A percentile compares a stretch with the other conserved stretches of the same genome.
phyloP scores from a whole-genome alignment of 1,140 invertebrate species.

The Ruditapes philippinarum region DNA sequence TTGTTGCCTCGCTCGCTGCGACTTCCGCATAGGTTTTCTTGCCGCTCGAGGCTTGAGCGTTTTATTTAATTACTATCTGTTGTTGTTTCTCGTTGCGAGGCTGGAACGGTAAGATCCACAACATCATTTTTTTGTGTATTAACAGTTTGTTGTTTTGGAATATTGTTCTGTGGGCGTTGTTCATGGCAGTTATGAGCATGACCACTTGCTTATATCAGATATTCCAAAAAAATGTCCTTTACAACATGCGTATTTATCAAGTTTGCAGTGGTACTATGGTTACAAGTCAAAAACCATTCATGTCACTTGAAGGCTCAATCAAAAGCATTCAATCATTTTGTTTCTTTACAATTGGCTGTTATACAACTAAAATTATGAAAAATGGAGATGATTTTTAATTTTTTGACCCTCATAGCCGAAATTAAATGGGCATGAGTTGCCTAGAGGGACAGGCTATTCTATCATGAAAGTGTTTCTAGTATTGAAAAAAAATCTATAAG shows the following conservation, averaged over 20 bases:
- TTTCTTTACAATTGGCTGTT: not conserved
- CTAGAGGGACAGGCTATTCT: not conserved
- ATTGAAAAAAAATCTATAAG: not conserved
- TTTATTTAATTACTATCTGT: too few species aligned
- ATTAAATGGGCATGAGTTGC: not conserved
- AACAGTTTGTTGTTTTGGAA: too few species aligned
- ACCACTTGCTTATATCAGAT: not conserved
- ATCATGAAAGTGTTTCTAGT: not conserved
- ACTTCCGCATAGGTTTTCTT: too few species aligned
- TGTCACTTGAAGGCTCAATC: not conserved
- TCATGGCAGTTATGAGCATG: not conserved
- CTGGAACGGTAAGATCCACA: too few species aligned
- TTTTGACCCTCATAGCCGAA: constrained; percentile 16
- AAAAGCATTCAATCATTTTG: not conserved
- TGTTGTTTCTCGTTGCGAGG: too few species aligned
- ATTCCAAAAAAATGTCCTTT: not conserved
- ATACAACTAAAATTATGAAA: not conserved
- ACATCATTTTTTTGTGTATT: too few species aligned
- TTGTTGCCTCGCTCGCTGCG: too few species aligned
- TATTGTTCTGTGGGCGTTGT: too few species aligned
- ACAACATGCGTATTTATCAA: not conserved
- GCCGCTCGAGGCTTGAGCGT: too few species aligned
- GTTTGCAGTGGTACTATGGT: not conserved
- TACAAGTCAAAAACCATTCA: not conserved
- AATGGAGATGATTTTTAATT: not conserved